Conservation (phyloP, 2,797 vertebrate species). For the Melanogrammus aeglefinus region DNA sequence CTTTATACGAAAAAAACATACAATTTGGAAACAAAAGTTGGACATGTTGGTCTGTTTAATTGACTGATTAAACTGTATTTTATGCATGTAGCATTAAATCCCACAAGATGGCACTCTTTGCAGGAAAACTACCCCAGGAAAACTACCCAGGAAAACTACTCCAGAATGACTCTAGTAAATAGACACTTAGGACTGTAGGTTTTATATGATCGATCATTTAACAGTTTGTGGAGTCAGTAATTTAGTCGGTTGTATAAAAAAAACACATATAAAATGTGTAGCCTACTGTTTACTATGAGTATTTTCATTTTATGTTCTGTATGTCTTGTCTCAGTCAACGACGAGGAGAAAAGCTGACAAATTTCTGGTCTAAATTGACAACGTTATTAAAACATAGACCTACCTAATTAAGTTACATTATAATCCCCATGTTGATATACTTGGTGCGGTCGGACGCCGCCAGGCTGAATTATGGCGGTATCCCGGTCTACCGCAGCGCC, state of each 20-base stretch:
- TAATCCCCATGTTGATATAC: neutral
- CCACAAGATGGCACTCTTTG: slow-evolving; percentile 66
- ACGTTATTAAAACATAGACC: neutral
- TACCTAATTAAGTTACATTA: neutral
- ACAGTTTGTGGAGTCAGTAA: neutral
- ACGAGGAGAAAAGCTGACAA: neutral
- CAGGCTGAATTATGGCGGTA: neutral
- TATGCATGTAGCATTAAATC: slow-evolving; percentile 13
- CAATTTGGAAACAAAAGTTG: neutral
- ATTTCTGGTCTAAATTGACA: neutral
- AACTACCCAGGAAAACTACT: neutral
- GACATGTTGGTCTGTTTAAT: neutral
- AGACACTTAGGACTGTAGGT: neutral
- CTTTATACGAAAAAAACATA: neutral
- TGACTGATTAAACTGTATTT: neutral
- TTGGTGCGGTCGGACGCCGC: neutral
- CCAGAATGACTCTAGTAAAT: neutral
- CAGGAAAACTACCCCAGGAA: neutral
- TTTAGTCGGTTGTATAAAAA: neutral
- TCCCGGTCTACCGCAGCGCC: neutral
- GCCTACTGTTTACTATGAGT: neutral
- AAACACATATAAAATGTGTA: neutral
- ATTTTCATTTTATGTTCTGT: neutral
- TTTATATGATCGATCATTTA: neutral
- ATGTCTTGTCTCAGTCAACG: neutral